Base-by-base conservation (phyloP, 2,888 invertebrate species). In the Lithosia quadra region DNA sequence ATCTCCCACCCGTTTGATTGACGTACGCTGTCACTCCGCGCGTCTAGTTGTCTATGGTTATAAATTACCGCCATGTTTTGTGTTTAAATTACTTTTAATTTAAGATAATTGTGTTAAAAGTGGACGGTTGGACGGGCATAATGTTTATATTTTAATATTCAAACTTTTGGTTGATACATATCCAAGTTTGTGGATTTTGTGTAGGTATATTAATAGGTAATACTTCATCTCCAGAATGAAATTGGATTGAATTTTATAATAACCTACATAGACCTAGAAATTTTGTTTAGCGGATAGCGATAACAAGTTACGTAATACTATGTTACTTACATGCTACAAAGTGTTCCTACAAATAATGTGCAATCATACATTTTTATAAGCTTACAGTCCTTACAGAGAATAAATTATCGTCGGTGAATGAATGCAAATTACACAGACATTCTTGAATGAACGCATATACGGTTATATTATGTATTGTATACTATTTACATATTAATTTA, bases 11-110 rank as follows among this genome's bases (percentile, higher is more conserved):
- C 82, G 72, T 76, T 79, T 83, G 84, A 87, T 83, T 85, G 87
- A 86, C 86, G 82, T 77, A 76, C 77, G 84, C 83, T 85, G 82
- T 81, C 87, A 84, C 78, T 78, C 73, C 67, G 66, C 65, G 72
- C 73, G 71, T 15, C 58, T 63, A 58, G 75, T 77, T 33, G 58
- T 58, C 58, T 33, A 83, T 82, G 78, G 73, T 78, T 84, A 82
- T 81, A 81, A 83, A 84, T 83, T 79, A 81, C 71, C 57, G 64
- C 68, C 64, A 68, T 68, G 69, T 69, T 67, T 68, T 65, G 61
- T 74, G 56, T 36, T 69, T 73, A 65, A 64, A 72, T 69, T 68
- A 67, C 49, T 73, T 74, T 72, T 71, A 67, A 75, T 73, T 33
- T 58, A 33, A 58, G 33, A 28, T 33, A 58, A 33, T n/a, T 33